Evolutionary conservation across 2,888 invertebrate species (phyloP).

Genomic region (Cheilosia grossa): DNA sequence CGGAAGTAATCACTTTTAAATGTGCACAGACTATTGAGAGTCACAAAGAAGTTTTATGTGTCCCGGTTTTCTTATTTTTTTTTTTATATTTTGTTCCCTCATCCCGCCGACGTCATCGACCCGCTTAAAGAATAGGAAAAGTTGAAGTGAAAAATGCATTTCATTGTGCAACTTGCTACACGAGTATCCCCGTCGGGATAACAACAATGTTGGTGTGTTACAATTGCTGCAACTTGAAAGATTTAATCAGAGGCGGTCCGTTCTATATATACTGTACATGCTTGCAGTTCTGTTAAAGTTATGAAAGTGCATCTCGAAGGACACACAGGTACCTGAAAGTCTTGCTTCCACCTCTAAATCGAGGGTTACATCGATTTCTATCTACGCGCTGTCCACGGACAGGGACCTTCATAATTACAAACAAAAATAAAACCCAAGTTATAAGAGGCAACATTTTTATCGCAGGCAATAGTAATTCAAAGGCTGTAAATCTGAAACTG

Average conservation of each 20-base stretch:
- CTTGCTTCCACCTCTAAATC: constrained; percentile 12
- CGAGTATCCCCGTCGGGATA: constrained; percentile 27
- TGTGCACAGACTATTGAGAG: constrained; percentile 39
- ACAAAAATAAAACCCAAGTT: not conserved
- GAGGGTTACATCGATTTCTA: constrained; percentile 22
- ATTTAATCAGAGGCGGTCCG: constrained; percentile 32
- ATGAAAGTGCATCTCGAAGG: constrained; percentile 21
- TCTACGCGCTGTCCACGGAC: constrained; percentile 7
- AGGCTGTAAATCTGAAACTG: constrained; percentile 52
- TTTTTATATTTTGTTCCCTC: too few relatives aligned
- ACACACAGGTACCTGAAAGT: constrained; percentile 16
- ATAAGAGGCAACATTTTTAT: constrained; percentile 25
- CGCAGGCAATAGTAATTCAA: constrained; percentile 30
- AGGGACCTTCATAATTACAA: constrained; percentile 10
- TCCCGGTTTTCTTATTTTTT: constrained; percentile 6
- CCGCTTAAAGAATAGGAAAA: constrained; percentile 1
- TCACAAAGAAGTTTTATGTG: constrained; percentile 31
- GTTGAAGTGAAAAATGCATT: constrained; percentile 52
- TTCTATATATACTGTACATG: not conserved
- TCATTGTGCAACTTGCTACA: constrained; percentile 32
- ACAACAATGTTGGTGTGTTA: constrained; percentile 41
- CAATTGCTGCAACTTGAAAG: constrained; percentile 23
- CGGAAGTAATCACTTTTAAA: constrained; percentile 67
- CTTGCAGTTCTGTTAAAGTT: not conserved
- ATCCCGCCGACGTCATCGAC: not conserved